Conservation (phyloP, 2,797 vertebrate genomes). For the Cercopithecus petaurista region DNA sequence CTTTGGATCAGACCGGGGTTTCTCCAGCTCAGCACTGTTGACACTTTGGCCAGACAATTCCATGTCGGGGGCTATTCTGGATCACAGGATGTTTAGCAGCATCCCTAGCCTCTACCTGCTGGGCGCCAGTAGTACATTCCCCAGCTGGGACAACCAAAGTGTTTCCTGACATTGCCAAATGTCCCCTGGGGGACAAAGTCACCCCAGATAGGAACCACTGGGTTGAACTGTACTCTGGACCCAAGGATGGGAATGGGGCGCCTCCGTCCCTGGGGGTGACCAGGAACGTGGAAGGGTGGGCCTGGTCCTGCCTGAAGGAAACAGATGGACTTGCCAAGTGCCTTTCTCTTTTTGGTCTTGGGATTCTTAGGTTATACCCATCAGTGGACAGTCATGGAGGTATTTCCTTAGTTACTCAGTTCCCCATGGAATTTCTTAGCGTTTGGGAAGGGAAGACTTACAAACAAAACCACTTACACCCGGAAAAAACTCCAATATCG, state of each 20-base stretch:
- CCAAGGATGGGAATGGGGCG: too few relatives aligned
- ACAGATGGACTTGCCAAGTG: neutral
- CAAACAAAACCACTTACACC: neutral
- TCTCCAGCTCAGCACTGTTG: accelerated
- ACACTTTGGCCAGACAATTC: neutral
- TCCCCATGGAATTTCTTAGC: neutral
- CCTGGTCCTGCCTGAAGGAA: neutral
- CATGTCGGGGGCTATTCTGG: neutral
- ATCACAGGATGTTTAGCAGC: neutral
- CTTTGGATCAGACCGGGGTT: neutral
- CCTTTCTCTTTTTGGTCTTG: neutral
- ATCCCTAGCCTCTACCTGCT: neutral
- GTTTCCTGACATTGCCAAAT: neutral
- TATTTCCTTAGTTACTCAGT: neutral
- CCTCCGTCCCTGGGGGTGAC: neutral
- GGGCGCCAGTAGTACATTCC: neutral
- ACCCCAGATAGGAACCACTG: neutral
- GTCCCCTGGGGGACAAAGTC: neutral
- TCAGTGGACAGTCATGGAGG: neutral
- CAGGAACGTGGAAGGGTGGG: neutral
- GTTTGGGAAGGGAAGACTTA: neutral
- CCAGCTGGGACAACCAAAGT: neutral
- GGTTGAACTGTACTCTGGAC: neutral
- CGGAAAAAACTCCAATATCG: neutral
- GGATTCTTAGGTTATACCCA: neutral